phyloP scores from a whole-genome alignment of 2,113 vertebrate species.

The Melospiza melodia region DNA sequence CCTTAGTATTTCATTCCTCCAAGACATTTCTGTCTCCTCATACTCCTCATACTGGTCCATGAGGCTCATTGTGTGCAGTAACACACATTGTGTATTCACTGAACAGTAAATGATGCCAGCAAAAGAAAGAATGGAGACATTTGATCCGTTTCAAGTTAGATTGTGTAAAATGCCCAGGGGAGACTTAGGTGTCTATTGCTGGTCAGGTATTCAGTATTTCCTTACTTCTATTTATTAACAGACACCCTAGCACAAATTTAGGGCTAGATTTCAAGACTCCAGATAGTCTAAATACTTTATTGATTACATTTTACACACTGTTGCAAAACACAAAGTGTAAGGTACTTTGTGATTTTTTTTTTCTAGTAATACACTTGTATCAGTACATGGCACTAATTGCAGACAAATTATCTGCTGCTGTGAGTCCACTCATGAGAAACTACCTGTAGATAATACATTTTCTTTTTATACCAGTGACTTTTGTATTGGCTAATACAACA shows the following conservation, averaged over 20 bases:
- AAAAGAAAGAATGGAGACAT: background rate
- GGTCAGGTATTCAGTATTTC: background rate
- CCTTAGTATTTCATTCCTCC: background rate
- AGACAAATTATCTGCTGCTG: constrained; percentile 18
- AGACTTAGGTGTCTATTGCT: background rate
- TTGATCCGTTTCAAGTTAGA: background rate
- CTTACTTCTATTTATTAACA: background rate
- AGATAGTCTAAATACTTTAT: constrained; percentile 48
- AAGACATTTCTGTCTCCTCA: background rate
- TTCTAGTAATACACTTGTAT: background rate
- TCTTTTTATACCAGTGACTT: background rate
- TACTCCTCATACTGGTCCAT: background rate
- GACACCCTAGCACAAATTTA: background rate
- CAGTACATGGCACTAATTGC: background rate
- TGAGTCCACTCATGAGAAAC: background rate
- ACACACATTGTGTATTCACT: background rate
- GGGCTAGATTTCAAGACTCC: background rate
- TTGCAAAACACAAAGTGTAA: background rate
- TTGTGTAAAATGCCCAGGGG: background rate
- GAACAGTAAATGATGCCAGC: background rate
- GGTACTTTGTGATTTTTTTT: background rate
- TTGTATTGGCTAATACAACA: background rate
- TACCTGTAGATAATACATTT: background rate
- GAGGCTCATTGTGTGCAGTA: background rate
- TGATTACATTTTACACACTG: constrained; percentile 37